phyloP scores from a whole-genome alignment of 2,113 vertebrate species.

The Microcebus murinus region DNA sequence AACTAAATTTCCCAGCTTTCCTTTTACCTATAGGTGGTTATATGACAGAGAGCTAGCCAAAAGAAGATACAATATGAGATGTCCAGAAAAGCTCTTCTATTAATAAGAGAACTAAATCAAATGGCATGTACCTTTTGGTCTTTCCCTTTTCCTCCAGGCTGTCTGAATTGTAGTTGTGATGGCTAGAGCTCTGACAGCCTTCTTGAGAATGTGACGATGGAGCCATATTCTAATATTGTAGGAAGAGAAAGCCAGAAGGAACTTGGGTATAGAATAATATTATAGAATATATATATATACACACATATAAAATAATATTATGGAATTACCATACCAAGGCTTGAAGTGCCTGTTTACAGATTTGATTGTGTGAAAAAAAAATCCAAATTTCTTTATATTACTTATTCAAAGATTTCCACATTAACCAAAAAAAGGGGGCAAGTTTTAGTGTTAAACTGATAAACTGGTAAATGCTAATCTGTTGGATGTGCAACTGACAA shows the following conservation, averaged over 20 bases:
- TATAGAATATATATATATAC: neutral
- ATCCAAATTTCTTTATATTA: neutral
- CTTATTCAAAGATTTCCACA: neutral
- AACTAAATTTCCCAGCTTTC: neutral
- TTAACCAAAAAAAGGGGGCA: neutral
- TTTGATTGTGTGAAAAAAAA: neutral
- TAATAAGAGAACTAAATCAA: neutral
- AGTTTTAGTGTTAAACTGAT: neutral
- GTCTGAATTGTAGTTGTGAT: neutral
- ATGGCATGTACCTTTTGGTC: neutral
- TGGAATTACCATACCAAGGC: neutral
- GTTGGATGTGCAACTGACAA: neutral
- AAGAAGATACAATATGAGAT: neutral
- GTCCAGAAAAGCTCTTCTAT: neutral
- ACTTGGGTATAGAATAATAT: neutral
- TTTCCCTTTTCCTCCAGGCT: neutral
- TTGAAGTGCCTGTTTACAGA: neutral
- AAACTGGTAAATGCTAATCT: slow-evolving; percentile 15
- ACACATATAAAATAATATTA: neutral
- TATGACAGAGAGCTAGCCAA: neutral
- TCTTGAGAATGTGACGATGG: slow-evolving; percentile 10
- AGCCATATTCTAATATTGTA: neutral
- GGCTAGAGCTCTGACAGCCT: neutral
- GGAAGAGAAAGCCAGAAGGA: neutral
- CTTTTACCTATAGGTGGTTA: neutral